Conservation (phyloP, 1,140 invertebrate genomes). For the Heliconius melpomene region DNA sequence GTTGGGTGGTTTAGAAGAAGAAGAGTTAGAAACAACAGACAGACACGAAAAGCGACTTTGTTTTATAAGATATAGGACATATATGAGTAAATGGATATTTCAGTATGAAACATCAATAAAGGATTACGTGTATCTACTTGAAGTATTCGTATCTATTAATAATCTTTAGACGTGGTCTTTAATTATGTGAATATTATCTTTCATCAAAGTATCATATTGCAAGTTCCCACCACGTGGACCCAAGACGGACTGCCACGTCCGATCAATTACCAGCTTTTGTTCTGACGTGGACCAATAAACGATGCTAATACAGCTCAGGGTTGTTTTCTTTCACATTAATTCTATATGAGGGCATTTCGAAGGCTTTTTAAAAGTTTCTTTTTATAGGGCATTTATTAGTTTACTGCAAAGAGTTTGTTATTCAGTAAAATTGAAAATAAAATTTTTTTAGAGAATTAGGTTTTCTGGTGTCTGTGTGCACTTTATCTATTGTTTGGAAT, state of each 20-base stretch:
- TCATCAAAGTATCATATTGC: slow-evolving; percentile 43
- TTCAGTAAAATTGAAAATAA: too few species aligned
- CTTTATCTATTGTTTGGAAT: background rate
- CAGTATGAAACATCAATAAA: background rate
- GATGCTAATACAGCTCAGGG: slow-evolving; percentile 6
- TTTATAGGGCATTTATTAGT: background rate
- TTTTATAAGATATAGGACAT: too few species aligned
- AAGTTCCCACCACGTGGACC: slow-evolving; percentile 50
- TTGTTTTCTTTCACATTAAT: background rate
- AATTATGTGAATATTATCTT: slow-evolving; percentile 45
- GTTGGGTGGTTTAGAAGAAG: too few species aligned
- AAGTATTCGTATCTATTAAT: background rate
- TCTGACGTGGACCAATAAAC: slow-evolving; percentile 58
- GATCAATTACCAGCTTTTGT: slow-evolving; percentile 45
- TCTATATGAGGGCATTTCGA: background rate
- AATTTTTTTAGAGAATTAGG: background rate
- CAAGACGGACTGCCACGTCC: slow-evolving; percentile 42
- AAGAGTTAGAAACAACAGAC: too few species aligned
- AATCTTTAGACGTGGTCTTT: background rate
- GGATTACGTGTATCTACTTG: background rate
- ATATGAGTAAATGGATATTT: background rate
- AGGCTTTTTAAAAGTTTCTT: background rate
- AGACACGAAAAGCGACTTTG: too few species aligned
- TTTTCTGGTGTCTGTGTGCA: background rate
- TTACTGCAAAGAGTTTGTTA: background rate